Evolutionary conservation across 2,797 vertebrate species (phyloP).

Genomic region (Sciurus carolinensis): DNA sequence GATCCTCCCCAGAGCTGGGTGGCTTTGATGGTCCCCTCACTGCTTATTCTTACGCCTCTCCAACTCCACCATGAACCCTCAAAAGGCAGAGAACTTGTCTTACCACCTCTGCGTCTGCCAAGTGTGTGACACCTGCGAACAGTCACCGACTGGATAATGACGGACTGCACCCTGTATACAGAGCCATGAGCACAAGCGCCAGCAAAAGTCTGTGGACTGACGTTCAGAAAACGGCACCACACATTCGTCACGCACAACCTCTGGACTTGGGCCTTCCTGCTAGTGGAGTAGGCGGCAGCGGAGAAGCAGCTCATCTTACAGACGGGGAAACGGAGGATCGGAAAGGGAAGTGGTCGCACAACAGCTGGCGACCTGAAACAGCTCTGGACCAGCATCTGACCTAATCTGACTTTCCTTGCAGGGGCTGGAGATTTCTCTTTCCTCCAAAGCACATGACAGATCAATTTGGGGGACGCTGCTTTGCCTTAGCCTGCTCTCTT

Average conservation of each 20-base stretch:
- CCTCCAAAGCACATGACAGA: background rate
- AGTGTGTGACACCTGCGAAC: no score
- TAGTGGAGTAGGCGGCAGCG: background rate
- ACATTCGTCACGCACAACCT: background rate
- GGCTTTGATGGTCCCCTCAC: background rate
- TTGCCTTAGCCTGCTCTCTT: background rate
- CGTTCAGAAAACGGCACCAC: background rate
- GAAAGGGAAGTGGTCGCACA: background rate
- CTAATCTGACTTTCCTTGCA: background rate
- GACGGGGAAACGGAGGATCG: slow-evolving; percentile 7
- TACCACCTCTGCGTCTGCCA: background rate
- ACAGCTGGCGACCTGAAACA: background rate
- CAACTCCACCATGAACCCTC: background rate
- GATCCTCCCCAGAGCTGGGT: no score
- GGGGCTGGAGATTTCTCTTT: background rate
- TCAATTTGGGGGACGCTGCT: no score
- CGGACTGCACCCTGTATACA: background rate
- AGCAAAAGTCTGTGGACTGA: background rate
- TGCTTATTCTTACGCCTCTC: background rate
- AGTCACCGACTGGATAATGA: background rate
- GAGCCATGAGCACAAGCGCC: background rate
- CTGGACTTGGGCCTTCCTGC: background rate
- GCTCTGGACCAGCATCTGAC: background rate
- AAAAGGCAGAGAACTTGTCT: background rate
- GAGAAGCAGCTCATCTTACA: background rate